A percentile compares a stretch with the other conserved stretches of the same genome.
phyloP scores from a whole-genome alignment of 1,140 invertebrate genomes.

The Portunus trituberculatus region DNA sequence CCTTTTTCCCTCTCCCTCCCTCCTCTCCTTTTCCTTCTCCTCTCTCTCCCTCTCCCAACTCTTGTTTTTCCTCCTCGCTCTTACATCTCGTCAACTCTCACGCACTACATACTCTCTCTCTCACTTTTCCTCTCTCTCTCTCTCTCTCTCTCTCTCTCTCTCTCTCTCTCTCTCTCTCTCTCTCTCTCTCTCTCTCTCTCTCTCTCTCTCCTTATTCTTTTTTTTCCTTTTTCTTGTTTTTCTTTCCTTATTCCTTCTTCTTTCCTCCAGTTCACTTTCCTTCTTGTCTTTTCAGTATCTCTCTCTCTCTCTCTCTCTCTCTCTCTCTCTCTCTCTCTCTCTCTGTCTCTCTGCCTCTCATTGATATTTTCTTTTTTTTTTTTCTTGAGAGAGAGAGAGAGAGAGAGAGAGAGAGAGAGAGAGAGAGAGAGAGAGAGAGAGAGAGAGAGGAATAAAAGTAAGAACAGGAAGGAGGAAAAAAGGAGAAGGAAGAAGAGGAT shows the following conservation, averaged over 20 bases:
- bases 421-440: neutral
- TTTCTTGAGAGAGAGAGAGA: neutral
- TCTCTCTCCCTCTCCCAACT: neutral
- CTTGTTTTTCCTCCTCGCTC: neutral
- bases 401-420: neutral
- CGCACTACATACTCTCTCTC: too few species aligned
- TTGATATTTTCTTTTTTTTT: neutral
- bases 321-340: neutral
- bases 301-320: neutral
- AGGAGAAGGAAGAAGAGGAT: neutral
- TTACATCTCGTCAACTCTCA: too few species aligned
- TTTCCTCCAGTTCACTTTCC: neutral
- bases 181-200: neutral
- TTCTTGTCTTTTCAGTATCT: neutral
- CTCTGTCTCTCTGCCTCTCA: too few species aligned
- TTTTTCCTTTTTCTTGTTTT: neutral
- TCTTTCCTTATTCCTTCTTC: neutral
- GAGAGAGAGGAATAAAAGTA: neutral
- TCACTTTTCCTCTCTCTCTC: too few species aligned
- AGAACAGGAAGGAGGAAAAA: neutral
- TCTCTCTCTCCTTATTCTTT: neutral
- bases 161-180: slow-evolving; percentile 11
- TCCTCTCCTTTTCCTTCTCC: neutral
- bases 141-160: neutral
- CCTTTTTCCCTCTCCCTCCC: neutral